Evolutionary conservation across 2,113 vertebrate species (phyloP).

Genomic region (Gobiocypris rarus): DNA sequence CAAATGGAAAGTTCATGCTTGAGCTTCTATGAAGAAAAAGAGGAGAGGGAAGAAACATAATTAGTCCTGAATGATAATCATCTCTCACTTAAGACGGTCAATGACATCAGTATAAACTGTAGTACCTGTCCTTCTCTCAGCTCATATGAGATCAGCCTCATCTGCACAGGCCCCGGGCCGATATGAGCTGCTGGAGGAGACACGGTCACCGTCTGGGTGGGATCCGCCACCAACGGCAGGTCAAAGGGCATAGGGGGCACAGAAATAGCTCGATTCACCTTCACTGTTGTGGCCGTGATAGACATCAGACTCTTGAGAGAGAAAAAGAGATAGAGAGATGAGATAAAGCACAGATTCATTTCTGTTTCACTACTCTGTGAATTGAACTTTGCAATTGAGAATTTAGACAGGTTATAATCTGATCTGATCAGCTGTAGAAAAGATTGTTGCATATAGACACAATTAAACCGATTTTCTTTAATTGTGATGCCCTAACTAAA

Average conservation of each 20-base stretch:
- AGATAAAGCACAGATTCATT: conserved; percentile 60
- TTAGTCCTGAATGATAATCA: not conserved
- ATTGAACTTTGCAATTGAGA: not conserved
- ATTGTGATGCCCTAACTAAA: not conserved
- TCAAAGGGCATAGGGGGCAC: conserved; percentile 83
- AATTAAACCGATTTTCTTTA: not conserved
- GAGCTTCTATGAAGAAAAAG: not conserved
- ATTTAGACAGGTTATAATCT: not conserved
- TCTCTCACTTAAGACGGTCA: not conserved
- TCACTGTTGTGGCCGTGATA: conserved; percentile 84
- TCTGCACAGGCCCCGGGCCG: conserved; percentile 78
- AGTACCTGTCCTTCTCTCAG: conserved; percentile 89
- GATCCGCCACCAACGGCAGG: conserved; percentile 80
- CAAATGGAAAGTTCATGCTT: not conserved
- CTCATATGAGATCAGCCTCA: conserved; percentile 89
- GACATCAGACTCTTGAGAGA: conserved; percentile 81
- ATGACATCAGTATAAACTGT: not conserved
- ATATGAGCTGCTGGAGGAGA: conserved; percentile 83
- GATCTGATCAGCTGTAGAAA: conserved; percentile 7
- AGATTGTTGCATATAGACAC: not conserved
- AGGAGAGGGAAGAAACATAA: not conserved
- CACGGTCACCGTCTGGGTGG: conserved; percentile 77
- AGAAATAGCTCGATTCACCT: conserved; percentile 82
- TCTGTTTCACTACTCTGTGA: not conserved
- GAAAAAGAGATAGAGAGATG: conserved; percentile 50